Base-by-base conservation (phyloP, 2,888 invertebrate species). In the Sturmia bella region DNA sequence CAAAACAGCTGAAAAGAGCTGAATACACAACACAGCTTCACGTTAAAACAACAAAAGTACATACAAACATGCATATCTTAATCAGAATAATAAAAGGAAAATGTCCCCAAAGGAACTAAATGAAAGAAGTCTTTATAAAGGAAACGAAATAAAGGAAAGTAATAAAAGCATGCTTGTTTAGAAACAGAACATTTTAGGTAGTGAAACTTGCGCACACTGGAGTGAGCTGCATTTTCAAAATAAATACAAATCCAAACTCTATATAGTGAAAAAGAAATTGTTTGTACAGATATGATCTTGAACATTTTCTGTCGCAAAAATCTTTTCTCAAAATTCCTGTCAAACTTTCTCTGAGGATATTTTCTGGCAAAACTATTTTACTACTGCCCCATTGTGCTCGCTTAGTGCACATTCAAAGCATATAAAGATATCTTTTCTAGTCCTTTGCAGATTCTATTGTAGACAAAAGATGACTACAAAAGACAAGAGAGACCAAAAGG, bases 41-140 rank as follows among this genome's bases (percentile, higher is more conserved):
- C 59, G 59, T 75, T 52, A 75, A 59, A 50, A 66, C 7, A 66
- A 74, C 48, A 57, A 75, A 66, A 66, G 64, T 74, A n/a, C 66
- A 66, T 39, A 75, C 39, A 50, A 66, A 66, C 50, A 56, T 74
- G n/a, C 66, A 66, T 39, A 75, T 75, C 75, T 75, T 75, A 75
- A 76, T 76, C 52, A 64, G 48, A 37, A 68, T 32, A 52, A 75
- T 37, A 32, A 32, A 32, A 27, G 6, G 27, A 27, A 27, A 32
- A 32, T 32, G 32, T 41, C 50, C 66, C 57, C 52, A 76, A 68
- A 61, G 45, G 52, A 52, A 45, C 57, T 19, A 45, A 68, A 59
- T 59, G 27, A 17, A 52, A 68, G 12, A 68, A 54, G 32, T 32
- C 19, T 75, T 50, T 57, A 12, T 54, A 11, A 3, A 61, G 41